These are phyloP conservation scores for Cyrtodaria siliqua DNA, from an alignment of 2,888 invertebrate species.

Conservation along the genomic window DNA sequence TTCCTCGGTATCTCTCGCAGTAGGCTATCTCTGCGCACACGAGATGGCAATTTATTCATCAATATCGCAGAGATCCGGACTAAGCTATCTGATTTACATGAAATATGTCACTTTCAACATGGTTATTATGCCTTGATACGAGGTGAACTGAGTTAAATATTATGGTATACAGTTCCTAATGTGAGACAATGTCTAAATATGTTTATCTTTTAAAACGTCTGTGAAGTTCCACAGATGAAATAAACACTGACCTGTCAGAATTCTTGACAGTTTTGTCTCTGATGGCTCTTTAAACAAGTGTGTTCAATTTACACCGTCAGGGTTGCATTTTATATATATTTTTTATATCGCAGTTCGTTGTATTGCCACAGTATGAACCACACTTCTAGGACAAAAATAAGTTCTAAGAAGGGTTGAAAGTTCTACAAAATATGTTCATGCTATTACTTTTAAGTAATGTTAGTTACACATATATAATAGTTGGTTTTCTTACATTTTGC, in stretches of 20 bases:
- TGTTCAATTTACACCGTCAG: no score
- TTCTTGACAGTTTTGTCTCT: conserved; percentile 10
- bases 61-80: conserved; percentile 49
- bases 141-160: conserved; percentile 56
- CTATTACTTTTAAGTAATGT: no score
- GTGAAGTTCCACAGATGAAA: conserved; percentile 52
- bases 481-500: no score
- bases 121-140: conserved; percentile 59
- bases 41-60: conserved; percentile 67
- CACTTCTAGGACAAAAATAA: no score
- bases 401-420: no score
- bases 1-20: conserved; percentile 38
- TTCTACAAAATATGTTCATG: no score
- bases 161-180: conserved; percentile 63
- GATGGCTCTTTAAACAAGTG: background rate
- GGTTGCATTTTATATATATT: background rate
- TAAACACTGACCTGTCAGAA: conserved; percentile 48
- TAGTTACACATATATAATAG: no score
- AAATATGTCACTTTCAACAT: conserved; percentile 62
- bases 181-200: conserved; percentile 50
- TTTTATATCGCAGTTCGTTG: background rate
- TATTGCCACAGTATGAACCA: no score
- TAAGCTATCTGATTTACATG: conserved; percentile 58
- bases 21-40: conserved; percentile 48
- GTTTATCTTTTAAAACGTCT: conserved; percentile 61